Percentiles rank a stretch among this genome's conserved stretches.
phyloP scores from a whole-genome alignment of 2,797 vertebrate genomes.

The Amazonetta brasiliensis region DNA sequence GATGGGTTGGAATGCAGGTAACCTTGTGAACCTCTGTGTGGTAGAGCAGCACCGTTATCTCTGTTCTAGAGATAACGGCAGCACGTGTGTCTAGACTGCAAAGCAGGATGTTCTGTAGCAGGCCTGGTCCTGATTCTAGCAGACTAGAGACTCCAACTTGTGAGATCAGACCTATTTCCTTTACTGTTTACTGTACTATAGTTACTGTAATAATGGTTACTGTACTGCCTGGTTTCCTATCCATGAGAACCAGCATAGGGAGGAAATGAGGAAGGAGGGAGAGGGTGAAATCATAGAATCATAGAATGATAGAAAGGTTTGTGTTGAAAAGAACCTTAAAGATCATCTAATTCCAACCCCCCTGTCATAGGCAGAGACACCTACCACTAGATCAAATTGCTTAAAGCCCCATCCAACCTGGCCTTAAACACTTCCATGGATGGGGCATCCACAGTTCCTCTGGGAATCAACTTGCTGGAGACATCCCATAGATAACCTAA shows the following conservation, averaged over 20 bases:
- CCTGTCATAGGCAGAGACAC: too few relatives aligned
- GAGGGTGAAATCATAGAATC: not conserved
- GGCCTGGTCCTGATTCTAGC: not conserved
- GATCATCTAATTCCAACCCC: too few relatives aligned
- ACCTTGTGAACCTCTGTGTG: not conserved
- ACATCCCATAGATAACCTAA: accelerated
- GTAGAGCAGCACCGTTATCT: not conserved
- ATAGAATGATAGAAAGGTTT: too few relatives aligned
- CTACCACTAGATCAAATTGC: too few relatives aligned
- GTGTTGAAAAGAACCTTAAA: too few relatives aligned
- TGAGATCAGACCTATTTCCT: not conserved
- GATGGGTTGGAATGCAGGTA: not conserved
- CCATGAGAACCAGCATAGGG: not conserved
- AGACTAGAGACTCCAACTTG: not conserved
- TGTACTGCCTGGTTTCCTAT: not conserved
- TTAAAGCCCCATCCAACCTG: too few relatives aligned
- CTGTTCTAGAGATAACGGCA: not conserved
- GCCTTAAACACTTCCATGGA: too few relatives aligned
- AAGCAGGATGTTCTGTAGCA: not conserved
- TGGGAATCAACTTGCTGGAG: not conserved
- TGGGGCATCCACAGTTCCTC: too few relatives aligned
- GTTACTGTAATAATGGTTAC: too few relatives aligned
- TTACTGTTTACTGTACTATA: too few relatives aligned
- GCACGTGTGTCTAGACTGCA: not conserved
- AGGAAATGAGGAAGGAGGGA: not conserved